phyloP scores from a whole-genome alignment of 2,797 vertebrate species.

The Liparis tanakae region DNA sequence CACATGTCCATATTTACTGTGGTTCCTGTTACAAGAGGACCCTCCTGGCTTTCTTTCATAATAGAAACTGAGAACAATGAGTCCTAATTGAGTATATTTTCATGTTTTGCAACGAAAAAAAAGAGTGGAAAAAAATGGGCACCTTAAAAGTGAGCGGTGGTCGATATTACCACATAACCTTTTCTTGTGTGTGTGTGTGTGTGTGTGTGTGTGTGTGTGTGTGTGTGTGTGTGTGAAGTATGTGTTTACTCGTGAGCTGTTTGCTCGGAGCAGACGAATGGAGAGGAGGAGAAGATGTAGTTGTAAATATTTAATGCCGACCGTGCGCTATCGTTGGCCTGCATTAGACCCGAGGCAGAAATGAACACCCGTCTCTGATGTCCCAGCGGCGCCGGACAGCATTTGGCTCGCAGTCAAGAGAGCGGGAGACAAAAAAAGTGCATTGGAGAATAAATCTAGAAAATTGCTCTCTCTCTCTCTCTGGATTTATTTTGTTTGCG shows the following conservation, averaged over 20 bases:
- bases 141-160: slow-evolving; percentile 8
- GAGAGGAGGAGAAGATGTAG: slow-evolving; percentile 66
- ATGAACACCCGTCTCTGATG: slow-evolving; percentile 61
- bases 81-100: not conserved
- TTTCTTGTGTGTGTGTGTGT: slow-evolving; percentile 22
- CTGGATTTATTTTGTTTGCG: slow-evolving; percentile 64
- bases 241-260: slow-evolving; percentile 27
- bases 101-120: not conserved
- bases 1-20: too few species aligned
- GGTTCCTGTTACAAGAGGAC: too few species aligned
- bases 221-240: slow-evolving; percentile 8
- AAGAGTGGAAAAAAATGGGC: not conserved
- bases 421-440: slow-evolving; percentile 43
- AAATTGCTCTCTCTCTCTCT: slow-evolving; percentile 50
- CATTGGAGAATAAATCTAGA: slow-evolving; percentile 53
- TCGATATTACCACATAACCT: slow-evolving; percentile 6
- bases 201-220: slow-evolving; percentile 14
- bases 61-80: slow-evolving; percentile 16
- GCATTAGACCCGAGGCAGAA: slow-evolving; percentile 65
- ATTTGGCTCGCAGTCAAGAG: slow-evolving; percentile 38
- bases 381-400: slow-evolving; percentile 27
- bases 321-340: slow-evolving; percentile 61
- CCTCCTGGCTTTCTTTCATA: not conserved
- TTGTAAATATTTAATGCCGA: slow-evolving; percentile 80
- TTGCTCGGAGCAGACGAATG: slow-evolving; percentile 53